Conservation (phyloP, 2,797 vertebrate genomes). For the Anguilla megastoma region DNA sequence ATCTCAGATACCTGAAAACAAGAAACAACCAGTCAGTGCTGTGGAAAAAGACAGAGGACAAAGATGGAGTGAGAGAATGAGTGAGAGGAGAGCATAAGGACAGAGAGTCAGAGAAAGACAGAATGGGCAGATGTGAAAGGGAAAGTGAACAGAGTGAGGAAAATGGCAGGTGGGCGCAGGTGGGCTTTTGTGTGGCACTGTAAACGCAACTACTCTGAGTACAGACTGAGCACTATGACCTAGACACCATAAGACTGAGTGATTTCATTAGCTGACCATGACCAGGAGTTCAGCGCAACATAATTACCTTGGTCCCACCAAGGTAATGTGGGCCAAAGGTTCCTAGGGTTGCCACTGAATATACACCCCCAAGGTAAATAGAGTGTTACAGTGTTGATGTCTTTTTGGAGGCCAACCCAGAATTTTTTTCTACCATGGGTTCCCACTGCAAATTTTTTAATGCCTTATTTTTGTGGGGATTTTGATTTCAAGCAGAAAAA, state of each 20-base stretch:
- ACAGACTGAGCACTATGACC: background rate
- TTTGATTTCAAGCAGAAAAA: too few species aligned
- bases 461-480: too few species aligned
- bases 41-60: background rate
- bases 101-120: background rate
- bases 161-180: background rate
- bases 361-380: background rate
- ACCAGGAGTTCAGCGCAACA: background rate
- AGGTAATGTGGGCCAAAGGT: background rate
- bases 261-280: background rate
- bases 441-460: too few species aligned
- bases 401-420: too few species aligned
- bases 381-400: too few species aligned
- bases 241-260: background rate
- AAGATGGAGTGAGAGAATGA: background rate
- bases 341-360: background rate
- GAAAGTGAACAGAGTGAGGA: background rate
- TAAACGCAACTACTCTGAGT: background rate
- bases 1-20: conserved; percentile 62
- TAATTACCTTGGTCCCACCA: background rate
- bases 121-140: background rate
- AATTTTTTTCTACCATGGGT: too few species aligned
- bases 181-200: background rate
- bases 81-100: background rate
- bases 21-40: background rate